Base-by-base conservation (phyloP, 2,113 vertebrate species). In the Strix uralensis region DNA sequence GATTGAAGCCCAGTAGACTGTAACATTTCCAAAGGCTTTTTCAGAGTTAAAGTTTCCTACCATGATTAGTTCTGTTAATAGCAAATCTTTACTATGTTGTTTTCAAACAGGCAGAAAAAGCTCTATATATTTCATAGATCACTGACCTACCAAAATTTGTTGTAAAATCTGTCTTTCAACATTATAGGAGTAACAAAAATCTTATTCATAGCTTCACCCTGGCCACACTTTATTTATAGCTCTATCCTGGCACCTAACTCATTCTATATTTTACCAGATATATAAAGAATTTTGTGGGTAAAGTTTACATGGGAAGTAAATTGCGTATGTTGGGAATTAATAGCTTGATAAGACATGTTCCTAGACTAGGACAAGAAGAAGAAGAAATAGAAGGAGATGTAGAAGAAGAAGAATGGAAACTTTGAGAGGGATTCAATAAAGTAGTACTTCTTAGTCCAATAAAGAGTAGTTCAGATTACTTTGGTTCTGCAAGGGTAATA, bases 1-100 rank as follows among this genome's bases (percentile, higher is more conserved):
- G 87, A 93, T 92, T 90, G 65, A 92, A 96, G n/a, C 57, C 57
- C 40, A 69, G 36, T 46, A 92, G 86, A 87, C 91, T 93, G 89
- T 92, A 92, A 95, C 55, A 65, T 81, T 95, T 92, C 91, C 87
- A 94, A 95, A 65, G 16, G 4, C 36, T 89, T 88, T 96, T 90
- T 88, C 72, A 84, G 79, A 86, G 88, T 88, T 91, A 83, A 96
- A 91, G 46, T 94, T 96, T 88, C 38, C 79, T 75, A n/a, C 46
- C 12, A 2, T 86, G 47, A 90, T 95, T 94, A 81, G 22, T 83
- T 88, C 69, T 58, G 22, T 91, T 90, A 90, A 92, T 88, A 89
- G 44, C 55, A 94, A 96, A 88, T 78, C 89, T 96, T 94, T 90
- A 91, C 86, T 82, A 67, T 51, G 47, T 77, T 90, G 51, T 91